Evolutionary conservation across 2,113 vertebrate genomes (phyloP), one percentile per base, ranked within the genome.

Genomic region (Triplophysa tibetana): DNA sequence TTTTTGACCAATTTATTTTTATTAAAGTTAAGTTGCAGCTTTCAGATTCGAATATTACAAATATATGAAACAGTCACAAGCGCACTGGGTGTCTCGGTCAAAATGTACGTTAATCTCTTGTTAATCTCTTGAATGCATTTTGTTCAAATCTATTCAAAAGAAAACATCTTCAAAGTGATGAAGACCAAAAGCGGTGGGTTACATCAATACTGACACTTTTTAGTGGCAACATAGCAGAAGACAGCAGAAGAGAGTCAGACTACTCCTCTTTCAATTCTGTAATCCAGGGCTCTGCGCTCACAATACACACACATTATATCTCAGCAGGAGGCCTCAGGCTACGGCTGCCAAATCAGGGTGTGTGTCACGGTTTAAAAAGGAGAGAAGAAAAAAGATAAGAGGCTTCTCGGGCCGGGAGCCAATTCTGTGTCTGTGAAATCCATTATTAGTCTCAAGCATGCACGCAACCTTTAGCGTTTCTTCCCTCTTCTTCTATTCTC

Each of bases 261-360:
- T 63, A 89, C 87, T 91, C 86, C 81, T 81, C 88, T 91, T 91
- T 88, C 88, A 88, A 82, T 65, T 66, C 68, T 43, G 82, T 91
- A 91, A 92, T 91, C 90, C 90, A 85, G 50, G 84, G 89, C 88
- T 90, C 87, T 87, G 48, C 79, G 11, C 86, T 85, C 87, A 88
- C 87, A 91, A 89, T 87, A 86, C 87, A 66, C 81, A 83, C 86
- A 81, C 88, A 89, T 85, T 86, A 88, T 85, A 89, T 83, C 79
- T 79, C 70, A 61, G 72, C 8, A 81, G 83, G 45, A 66, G 84
- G 84, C 89, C 86, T 79, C 45, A 61, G 86, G 88, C 87, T 85
- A 77, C 2, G 85, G 86, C 75, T 85, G 89, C 86, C 85, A 83
- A 82, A 83, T 84, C 78, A 84, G 87, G 87, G 88, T 86, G 86